Conservation (phyloP, 2,797 vertebrate genomes). For the Urocyon cinereoargenteus region DNA sequence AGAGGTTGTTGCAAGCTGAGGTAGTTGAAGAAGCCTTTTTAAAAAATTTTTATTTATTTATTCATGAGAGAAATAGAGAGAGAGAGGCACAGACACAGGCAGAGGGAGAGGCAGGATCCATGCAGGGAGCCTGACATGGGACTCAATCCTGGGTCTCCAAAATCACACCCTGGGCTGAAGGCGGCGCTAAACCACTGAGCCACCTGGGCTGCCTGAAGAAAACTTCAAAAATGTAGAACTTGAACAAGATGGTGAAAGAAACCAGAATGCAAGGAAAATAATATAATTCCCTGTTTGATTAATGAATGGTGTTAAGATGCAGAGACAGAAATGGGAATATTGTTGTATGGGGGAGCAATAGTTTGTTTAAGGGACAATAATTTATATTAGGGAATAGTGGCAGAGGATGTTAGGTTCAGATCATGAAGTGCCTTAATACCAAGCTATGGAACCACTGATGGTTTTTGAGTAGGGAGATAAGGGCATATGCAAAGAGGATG, state of each 20-base stretch:
- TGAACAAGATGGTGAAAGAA: slow-evolving; percentile 41
- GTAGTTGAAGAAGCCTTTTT: slow-evolving; percentile 17
- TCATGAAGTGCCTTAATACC: neutral
- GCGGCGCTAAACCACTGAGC: no score
- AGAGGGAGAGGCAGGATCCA: no score
- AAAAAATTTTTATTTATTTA: no score
- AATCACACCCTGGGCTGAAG: no score
- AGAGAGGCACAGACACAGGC: no score
- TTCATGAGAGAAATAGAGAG: no score
- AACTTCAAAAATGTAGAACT: slow-evolving; percentile 16
- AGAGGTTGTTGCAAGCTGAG: slow-evolving; percentile 36
- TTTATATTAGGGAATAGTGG: slow-evolving; percentile 46
- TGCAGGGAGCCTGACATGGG: no score
- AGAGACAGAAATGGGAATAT: slow-evolving; percentile 57
- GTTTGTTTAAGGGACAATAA: slow-evolving; percentile 41
- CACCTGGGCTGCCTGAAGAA: neutral
- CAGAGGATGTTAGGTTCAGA: neutral
- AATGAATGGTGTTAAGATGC: slow-evolving; percentile 39
- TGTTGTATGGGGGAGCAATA: neutral
- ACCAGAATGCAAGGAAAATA: slow-evolving; percentile 34
- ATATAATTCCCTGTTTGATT: slow-evolving; percentile 34
- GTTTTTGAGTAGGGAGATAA: slow-evolving; percentile 33
- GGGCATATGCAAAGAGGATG: neutral
- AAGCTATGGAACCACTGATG: neutral
- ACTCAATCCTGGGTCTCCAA: no score